Conservation (phyloP, 2,888 invertebrate genomes). For the Cyaniris semiargus region DNA sequence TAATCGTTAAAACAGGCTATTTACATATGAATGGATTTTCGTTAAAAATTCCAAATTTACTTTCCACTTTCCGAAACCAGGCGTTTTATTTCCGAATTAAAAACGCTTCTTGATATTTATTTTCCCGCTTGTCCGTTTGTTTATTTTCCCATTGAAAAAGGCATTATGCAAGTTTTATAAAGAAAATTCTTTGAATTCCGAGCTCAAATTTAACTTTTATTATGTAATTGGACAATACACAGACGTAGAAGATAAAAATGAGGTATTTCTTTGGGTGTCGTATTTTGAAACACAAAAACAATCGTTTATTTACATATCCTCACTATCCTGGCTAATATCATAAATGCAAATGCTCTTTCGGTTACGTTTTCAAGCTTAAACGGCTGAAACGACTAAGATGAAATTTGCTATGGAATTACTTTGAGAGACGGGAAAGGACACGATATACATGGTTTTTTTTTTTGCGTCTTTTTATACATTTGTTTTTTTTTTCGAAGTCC, state of each 20-base stretch:
- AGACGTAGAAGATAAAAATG: neutral
- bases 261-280: neutral
- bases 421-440: too few relatives aligned
- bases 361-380: too few relatives aligned
- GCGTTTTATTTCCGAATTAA: conserved; percentile 38
- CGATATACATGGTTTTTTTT: too few relatives aligned
- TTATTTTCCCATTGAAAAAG: conserved; percentile 1
- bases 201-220: neutral
- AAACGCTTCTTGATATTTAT: conserved; percentile 13
- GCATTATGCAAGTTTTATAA: neutral
- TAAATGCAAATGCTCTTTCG: too few relatives aligned
- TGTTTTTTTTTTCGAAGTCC: too few relatives aligned
- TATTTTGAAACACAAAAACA: neutral
- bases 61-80: conserved; percentile 35
- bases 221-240: neutral
- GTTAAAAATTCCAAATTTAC: conserved; percentile 39
- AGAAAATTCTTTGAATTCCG: neutral
- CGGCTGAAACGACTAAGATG: too few relatives aligned
- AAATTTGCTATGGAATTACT: too few relatives aligned
- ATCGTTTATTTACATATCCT: neutral
- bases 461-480: too few relatives aligned
- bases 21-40: conserved; percentile 43
- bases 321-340: too few relatives aligned
- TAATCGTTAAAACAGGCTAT: conserved; percentile 39
- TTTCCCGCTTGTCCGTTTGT: conserved; percentile 10